These are phyloP conservation scores for Riparia riparia DNA, from an alignment of 2,113 vertebrate species.

Conservation along the genomic window DNA sequence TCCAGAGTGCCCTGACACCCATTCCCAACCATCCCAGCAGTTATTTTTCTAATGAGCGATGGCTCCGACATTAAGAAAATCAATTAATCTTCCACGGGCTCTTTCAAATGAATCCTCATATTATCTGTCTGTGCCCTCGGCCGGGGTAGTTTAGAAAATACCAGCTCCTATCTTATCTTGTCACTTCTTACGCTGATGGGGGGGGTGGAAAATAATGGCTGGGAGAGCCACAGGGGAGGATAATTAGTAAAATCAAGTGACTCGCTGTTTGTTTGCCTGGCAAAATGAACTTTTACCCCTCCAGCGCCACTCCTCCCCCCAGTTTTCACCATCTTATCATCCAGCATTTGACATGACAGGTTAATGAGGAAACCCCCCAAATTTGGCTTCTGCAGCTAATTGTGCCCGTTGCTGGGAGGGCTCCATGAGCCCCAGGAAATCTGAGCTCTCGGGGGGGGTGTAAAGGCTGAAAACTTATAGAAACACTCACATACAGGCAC, in stretches of 20 bases:
- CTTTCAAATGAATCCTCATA: slow-evolving; percentile 14
- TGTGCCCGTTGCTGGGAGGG: slow-evolving; percentile 71
- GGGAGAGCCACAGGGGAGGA: slow-evolving; percentile 41
- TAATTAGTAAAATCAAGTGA: slow-evolving; percentile 75
- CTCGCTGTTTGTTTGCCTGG: slow-evolving; percentile 65
- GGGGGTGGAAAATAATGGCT: slow-evolving; percentile 9
- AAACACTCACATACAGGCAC: not conserved
- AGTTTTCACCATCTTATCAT: slow-evolving; percentile 42
- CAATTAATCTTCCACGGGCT: not conserved
- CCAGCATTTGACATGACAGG: slow-evolving; percentile 69
- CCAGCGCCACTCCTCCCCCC: not conserved
- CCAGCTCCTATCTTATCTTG: slow-evolving; percentile 72
- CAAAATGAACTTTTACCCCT: slow-evolving; percentile 69
- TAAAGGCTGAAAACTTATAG: slow-evolving; percentile 4
- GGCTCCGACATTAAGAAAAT: not conserved
- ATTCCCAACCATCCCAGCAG: not conserved
- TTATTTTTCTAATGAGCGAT: slow-evolving; percentile 16
- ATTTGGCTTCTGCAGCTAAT: slow-evolving; percentile 76
- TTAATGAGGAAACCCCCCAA: slow-evolving; percentile 72
- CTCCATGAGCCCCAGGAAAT: slow-evolving; percentile 75
- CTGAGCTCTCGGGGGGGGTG: slow-evolving; percentile 52
- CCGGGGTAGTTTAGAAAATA: slow-evolving; percentile 57
- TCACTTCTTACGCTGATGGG: slow-evolving; percentile 55
- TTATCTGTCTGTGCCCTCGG: slow-evolving; percentile 14
- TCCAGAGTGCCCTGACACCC: not conserved